These are phyloP conservation scores for Xiphophorus hellerii DNA, from an alignment of 2,113 vertebrate species.

Conservation along the genomic window DNA sequence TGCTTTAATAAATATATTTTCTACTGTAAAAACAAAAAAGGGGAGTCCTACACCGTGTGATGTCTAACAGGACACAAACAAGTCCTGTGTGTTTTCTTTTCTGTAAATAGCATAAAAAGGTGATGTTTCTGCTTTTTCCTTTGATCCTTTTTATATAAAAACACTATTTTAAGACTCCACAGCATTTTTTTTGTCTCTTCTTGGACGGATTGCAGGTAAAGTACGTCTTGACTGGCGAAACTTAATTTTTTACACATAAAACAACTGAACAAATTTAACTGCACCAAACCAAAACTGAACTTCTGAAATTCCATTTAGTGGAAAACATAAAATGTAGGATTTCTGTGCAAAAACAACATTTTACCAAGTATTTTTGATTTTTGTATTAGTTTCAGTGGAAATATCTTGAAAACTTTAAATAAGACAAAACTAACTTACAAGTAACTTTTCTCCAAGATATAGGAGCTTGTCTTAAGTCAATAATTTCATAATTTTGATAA, in stretches of 20 bases:
- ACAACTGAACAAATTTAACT: too few species aligned
- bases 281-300: background rate
- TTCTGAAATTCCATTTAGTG: background rate
- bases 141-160: constrained; percentile 18
- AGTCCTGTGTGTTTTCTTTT: constrained; percentile 27
- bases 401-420: too few species aligned
- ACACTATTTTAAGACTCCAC: background rate
- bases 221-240: background rate
- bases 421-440: too few species aligned
- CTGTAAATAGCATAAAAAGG: constrained; percentile 24
- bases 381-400: too few species aligned
- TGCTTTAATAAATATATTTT: constrained; percentile 84
- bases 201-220: constrained; percentile 47
- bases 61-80: constrained; percentile 23
- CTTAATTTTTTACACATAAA: background rate
- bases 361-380: too few species aligned
- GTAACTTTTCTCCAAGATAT: too few species aligned
- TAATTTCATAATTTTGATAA: too few species aligned
- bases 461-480: too few species aligned
- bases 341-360: too few species aligned
- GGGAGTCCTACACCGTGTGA: constrained; percentile 49
- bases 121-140: constrained; percentile 16
- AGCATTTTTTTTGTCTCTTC: background rate
- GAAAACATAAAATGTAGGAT: background rate
- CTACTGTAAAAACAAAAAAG: constrained; percentile 64